phyloP scores from a whole-genome alignment of 1,140 invertebrate genomes.

The Drosophila jambulina region DNA sequence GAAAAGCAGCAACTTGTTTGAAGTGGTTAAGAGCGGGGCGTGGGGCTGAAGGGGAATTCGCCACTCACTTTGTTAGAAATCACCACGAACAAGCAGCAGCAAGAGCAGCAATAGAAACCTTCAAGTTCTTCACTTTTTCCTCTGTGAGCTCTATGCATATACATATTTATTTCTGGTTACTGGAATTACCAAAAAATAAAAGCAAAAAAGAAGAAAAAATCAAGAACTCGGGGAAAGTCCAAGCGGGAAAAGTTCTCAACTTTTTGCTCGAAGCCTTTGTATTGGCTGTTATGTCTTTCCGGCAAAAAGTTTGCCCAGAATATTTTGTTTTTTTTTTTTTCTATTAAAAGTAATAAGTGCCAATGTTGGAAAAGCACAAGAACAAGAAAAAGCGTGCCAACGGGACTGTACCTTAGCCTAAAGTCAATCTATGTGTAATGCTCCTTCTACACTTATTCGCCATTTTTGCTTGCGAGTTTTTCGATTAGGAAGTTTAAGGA shows the following conservation, averaged over 20 bases:
- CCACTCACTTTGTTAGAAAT: constrained; percentile 55
- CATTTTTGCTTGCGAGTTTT: constrained; percentile 1
- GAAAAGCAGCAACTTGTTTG: constrained; percentile 82
- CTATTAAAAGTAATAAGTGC: constrained; percentile 48
- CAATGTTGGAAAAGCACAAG: constrained; percentile 16
- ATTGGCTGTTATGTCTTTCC: constrained; percentile 50
- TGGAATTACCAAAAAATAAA: constrained; percentile 24
- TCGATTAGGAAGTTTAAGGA: neutral
- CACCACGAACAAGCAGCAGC: constrained; percentile 32
- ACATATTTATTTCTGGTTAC: constrained; percentile 35
- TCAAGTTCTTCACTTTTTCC: constrained; percentile 33
- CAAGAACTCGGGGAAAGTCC: constrained; percentile 11
- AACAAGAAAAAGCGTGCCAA: neutral
- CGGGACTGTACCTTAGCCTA: constrained; percentile 13
- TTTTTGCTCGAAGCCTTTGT: constrained; percentile 37
- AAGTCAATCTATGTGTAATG: constrained; percentile 24
- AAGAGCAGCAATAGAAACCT: constrained; percentile 5
- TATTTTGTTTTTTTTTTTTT: constrained; percentile 30
- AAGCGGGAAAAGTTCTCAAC: constrained; percentile 23
- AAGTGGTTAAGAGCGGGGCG: constrained; percentile 61
- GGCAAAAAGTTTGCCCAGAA: constrained; percentile 22
- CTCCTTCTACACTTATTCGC: neutral
- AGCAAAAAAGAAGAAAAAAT: neutral
- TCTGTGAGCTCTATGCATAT: constrained; percentile 1
- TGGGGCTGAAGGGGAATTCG: constrained; percentile 1